Base-by-base conservation (phyloP, 2,113 vertebrate genomes). In the Cacatua alba region DNA sequence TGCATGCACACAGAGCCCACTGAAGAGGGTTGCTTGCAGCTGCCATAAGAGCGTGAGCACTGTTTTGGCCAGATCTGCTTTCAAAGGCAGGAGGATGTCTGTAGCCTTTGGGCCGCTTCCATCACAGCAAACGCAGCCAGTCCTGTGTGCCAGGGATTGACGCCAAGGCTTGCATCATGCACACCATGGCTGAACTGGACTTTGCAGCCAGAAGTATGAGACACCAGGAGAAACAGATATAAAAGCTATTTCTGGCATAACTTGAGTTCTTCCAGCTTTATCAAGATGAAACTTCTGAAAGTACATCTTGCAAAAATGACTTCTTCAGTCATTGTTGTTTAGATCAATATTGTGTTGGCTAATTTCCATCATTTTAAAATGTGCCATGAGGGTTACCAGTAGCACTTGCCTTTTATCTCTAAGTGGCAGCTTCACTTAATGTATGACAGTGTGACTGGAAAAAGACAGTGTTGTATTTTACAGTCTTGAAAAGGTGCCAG, bases 201-300 rank as follows among this genome's bases (percentile, higher is more conserved):
- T 35, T 70, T 9, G 84, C 70, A 94, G 90, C 67, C 90, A 90
- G 10, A 91, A 83, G 37, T 52, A 82, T 62, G 41, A 92, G 53
- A 59, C 59, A 63, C 7, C 41, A 64, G 60, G 39, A 86, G 37
- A 88, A 96, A 62, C 10, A 46, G 37, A 78, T 35, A 46, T 31
- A 90, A 77, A 86, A 78, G 24, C 71, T 92, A 52, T 77, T 94
- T 90, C 51, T 59, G 55, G 33, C 85, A 78, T 51, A 90, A 89
- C 31, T 79, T 64, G 63, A 86, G 68, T 81, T 88, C 51, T 91
- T 86, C 39, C 46, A 94, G 88, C 69, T 10, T 3, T 59, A 71
- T 55, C 53, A 81, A 71, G 37, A 59, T 26, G 92, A 88, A 90
- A 80, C 26, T 9, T 70, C 44, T 70, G 17, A 77, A 90, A 77